Percentiles rank a stretch among this genome's conserved stretches.
phyloP scores from a whole-genome alignment of 2,888 invertebrate genomes.

The Leptinotarsa juncta region DNA sequence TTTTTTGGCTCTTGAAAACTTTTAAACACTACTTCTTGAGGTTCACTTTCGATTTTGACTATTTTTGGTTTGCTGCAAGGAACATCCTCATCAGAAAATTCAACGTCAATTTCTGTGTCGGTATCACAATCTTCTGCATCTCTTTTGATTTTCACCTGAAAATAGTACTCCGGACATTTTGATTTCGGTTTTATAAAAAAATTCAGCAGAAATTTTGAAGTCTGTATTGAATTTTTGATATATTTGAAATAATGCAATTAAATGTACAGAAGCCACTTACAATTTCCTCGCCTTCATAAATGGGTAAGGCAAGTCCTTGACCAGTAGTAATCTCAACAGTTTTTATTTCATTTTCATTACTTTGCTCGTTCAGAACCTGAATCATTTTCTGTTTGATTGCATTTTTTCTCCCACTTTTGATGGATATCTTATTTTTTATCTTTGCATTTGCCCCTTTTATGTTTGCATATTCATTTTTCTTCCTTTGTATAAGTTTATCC shows the following conservation, averaged over 20 bases:
- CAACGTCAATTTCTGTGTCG: constrained; percentile 73
- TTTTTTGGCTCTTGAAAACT: background rate
- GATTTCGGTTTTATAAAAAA: no score
- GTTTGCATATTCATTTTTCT: background rate
- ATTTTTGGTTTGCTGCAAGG: constrained; percentile 5
- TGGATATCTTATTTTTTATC: constrained; percentile 5
- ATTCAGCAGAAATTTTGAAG: no score
- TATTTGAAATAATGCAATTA: no score
- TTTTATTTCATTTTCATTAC: constrained; percentile 42
- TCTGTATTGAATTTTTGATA: background rate
- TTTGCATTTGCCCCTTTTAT: background rate
- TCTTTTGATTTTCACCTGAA: constrained; percentile 61
- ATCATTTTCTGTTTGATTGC: constrained; percentile 45
- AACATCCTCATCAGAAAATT: constrained; percentile 66
- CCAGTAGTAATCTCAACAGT: constrained; percentile 65
- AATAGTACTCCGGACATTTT: background rate
- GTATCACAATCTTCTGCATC: constrained; percentile 57
- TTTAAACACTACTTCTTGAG: constrained; percentile 5
- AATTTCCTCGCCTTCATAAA: constrained; percentile 70
- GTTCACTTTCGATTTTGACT: constrained; percentile 17
- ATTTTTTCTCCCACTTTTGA: constrained; percentile 51
- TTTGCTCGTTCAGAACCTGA: constrained; percentile 43
- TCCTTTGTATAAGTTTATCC: background rate
- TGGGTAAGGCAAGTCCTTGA: constrained; percentile 69
- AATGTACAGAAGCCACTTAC: constrained; percentile 42